phyloP scores from a whole-genome alignment of 1,140 invertebrate genomes.

The Holcopasites calliopsidis region DNA sequence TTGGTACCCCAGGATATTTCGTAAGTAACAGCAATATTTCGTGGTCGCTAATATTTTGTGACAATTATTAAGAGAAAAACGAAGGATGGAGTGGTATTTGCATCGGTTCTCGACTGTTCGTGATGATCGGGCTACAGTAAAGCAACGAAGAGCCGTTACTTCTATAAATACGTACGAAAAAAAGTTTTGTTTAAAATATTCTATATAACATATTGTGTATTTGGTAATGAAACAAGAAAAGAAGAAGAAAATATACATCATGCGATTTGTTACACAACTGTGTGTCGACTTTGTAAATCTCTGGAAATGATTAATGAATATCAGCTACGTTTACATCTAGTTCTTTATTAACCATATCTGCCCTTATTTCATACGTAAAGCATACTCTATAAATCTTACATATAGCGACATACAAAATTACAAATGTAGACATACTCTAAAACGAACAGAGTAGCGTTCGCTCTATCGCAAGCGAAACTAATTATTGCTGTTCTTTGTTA shows the following conservation, averaged over 20 bases:
- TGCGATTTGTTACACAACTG: constrained; percentile 66
- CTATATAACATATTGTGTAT: constrained; percentile 72
- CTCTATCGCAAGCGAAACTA: not conserved
- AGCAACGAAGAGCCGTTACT: constrained; percentile 58
- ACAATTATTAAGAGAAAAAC: constrained; percentile 11
- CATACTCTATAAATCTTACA: constrained; percentile 12
- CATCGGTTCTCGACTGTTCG: constrained; percentile 11
- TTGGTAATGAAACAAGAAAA: constrained; percentile 66
- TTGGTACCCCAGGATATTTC: constrained; percentile 1
- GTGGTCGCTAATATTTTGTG: constrained; percentile 36
- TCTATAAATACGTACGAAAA: constrained; percentile 61
- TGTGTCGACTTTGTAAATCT: not conserved
- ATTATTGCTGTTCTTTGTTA: not conserved
- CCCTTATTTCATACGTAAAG: not conserved
- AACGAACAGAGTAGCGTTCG: not conserved
- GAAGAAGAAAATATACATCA: constrained; percentile 65
- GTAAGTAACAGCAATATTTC: not conserved
- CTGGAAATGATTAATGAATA: not conserved
- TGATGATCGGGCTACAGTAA: constrained; percentile 30
- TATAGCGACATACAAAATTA: constrained; percentile 21
- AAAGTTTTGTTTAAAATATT: constrained; percentile 62
- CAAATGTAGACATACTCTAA: not conserved
- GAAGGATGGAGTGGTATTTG: not conserved
- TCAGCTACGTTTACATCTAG: not conserved
- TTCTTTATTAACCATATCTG: not conserved